phyloP scores from a whole-genome alignment of 2,113 vertebrate genomes.

The Hipposideros armiger region DNA sequence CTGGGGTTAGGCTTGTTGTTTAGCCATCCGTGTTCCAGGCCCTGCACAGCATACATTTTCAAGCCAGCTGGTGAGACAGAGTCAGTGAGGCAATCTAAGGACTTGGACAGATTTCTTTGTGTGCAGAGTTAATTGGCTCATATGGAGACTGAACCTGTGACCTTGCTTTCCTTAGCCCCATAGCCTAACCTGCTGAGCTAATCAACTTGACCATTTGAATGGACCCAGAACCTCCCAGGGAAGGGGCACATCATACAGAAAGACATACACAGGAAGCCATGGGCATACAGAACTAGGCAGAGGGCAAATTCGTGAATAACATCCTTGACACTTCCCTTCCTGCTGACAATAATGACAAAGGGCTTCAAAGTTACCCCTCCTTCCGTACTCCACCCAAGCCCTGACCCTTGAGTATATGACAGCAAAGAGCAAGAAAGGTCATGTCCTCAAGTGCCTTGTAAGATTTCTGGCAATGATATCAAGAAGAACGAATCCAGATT shows the following conservation, averaged over 20 bases:
- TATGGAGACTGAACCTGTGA: not conserved
- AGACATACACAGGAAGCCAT: not conserved
- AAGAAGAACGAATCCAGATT: conserved; percentile 12
- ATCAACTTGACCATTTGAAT: not conserved
- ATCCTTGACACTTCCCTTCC: conserved; percentile 62
- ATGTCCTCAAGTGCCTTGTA: not conserved
- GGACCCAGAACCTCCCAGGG: not conserved
- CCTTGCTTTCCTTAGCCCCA: not conserved
- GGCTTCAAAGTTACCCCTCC: conserved; percentile 38
- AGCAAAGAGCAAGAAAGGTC: not conserved
- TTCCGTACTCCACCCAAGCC: conserved; percentile 58
- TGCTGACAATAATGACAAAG: conserved; percentile 28
- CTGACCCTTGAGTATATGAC: not conserved
- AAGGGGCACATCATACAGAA: not conserved
- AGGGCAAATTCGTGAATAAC: conserved; percentile 9
- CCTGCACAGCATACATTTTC: not conserved
- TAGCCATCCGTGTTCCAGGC: not conserved
- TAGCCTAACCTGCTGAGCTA: not conserved
- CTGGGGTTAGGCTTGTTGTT: not conserved
- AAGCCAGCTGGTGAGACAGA: conserved; percentile 30
- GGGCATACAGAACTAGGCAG: not conserved
- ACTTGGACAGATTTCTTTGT: not conserved
- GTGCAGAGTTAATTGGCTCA: not conserved
- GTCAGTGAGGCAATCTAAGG: conserved; percentile 7
- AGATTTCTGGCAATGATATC: not conserved